A percentile compares a stretch with the other conserved stretches of the same genome.
These are phyloP conservation scores for Malacoraja senta DNA, from an alignment of 2,797 vertebrate species.

Conservation along the genomic window DNA sequence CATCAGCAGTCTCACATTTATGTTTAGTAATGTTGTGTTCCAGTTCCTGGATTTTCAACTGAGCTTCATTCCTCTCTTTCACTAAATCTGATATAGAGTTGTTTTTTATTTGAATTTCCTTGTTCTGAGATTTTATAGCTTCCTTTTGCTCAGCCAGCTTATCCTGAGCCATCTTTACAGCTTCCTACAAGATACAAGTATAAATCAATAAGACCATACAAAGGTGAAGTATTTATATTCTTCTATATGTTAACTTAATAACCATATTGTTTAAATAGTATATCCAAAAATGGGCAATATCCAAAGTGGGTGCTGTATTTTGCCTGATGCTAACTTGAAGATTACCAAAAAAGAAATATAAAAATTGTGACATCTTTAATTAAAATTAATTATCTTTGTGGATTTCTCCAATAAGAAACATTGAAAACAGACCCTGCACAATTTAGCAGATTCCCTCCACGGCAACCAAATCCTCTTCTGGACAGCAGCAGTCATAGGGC, in stretches of 20 bases:
- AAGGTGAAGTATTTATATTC: not conserved
- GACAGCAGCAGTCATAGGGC: too few species aligned
- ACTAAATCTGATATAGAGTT: slow-evolving; percentile 61
- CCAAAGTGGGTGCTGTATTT: too few species aligned
- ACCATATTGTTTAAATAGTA: too few species aligned
- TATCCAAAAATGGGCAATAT: too few species aligned
- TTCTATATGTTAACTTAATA: not conserved
- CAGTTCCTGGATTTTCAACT: slow-evolving; percentile 79
- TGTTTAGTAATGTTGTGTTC: slow-evolving; percentile 79
- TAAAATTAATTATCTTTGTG: too few species aligned
- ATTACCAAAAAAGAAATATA: too few species aligned
- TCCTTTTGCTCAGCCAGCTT: slow-evolving; percentile 76
- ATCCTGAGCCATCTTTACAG: slow-evolving; percentile 72
- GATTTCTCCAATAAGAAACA: too few species aligned
- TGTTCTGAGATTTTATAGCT: slow-evolving; percentile 68
- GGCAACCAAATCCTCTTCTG: too few species aligned
- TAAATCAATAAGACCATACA: slow-evolving; percentile 21
- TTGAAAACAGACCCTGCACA: too few species aligned
- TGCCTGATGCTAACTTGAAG: too few species aligned
- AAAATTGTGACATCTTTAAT: too few species aligned
- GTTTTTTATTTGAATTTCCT: slow-evolving; percentile 72
- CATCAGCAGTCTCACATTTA: slow-evolving; percentile 71
- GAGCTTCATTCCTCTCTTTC: slow-evolving; percentile 73
- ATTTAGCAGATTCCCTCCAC: too few species aligned
- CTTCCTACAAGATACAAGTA: slow-evolving; percentile 61